Base-by-base conservation (phyloP, 1,140 invertebrate species). In the Drosophila pectinifera region DNA sequence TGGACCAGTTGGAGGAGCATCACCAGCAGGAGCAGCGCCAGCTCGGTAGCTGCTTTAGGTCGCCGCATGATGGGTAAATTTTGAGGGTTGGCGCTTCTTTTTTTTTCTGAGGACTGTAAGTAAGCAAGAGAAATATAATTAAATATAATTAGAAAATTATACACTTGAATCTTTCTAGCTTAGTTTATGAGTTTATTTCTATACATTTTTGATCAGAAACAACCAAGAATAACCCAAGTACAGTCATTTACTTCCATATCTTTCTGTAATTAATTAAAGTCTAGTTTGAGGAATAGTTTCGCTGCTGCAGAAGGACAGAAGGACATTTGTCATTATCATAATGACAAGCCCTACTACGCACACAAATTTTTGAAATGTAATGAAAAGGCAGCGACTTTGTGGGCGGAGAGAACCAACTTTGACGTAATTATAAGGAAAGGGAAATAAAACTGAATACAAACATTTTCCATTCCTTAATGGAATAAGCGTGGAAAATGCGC, bases 311-410 rank as follows among this genome's bases (percentile, higher is more conserved):
- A 13, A 14, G 10, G 14, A 22, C 2, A 34, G 8, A 1, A 14
- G 22, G 31, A 28, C 57, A 70, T 78, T 61, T 72, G 28, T 78
- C 74, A 77, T 77, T 61, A 43, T 61, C 36, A 76, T 59, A 72
- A 65, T 78, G 41, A 77, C 56, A 70, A 62, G 56, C 69, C 18
- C 36, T 42, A 49, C 13, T 38, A 59, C 18, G 8, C 36, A 59
- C 49, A 42, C 36, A 22, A 46, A 36, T 31, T 16, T 43, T 53
- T 11, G 24, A 39, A 65, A 75, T 67, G 13, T 75, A 58, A 75
- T 75, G 61, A 56, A 49, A 67, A 58, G 68, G 24, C 43, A 38
- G 31, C n/a, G 41, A 31, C 49, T 26, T 36, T 13, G n/a, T 28
- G 24, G 42, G 64, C 65, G 64, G 36, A 58, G 53, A 43, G 53